Conservation (phyloP, 2,113 vertebrate genomes). For the Galemys pyrenaicus region DNA sequence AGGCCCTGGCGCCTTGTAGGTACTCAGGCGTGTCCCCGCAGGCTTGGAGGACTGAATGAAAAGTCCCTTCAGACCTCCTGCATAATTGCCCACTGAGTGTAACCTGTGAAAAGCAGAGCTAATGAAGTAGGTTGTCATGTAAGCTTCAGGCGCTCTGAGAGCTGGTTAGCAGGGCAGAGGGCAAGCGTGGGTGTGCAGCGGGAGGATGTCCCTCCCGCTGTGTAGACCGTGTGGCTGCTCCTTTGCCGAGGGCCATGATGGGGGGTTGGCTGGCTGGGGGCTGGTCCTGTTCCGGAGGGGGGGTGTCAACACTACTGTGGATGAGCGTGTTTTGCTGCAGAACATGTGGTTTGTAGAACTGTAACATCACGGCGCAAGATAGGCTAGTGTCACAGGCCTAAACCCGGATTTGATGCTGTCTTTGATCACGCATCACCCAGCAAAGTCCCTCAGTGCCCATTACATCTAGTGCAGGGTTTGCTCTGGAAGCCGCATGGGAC, state of each 20-base stretch:
- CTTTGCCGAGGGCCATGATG: neutral
- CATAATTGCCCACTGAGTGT: neutral
- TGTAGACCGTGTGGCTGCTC: rapidly evolving
- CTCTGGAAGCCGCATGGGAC: neutral
- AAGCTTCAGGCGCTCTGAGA: neutral
- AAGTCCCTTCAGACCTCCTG: neutral
- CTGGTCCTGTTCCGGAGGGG: neutral
- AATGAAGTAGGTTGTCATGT: neutral
- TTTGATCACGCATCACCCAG: neutral
- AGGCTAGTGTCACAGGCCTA: neutral
- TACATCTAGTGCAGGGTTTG: neutral
- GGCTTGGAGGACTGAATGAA: neutral
- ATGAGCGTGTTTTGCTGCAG: neutral
- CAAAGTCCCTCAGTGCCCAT: neutral
- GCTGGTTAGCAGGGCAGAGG: neutral
- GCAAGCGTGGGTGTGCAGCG: rapidly evolving
- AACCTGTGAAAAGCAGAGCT: neutral
- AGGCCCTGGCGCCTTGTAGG: neutral
- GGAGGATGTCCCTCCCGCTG: neutral
- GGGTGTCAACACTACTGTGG: neutral
- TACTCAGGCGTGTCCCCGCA: neutral
- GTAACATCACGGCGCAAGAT: neutral
- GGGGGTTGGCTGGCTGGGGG: neutral
- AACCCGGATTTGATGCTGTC: neutral
- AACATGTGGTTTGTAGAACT: neutral